Evolutionary conservation across 2,113 vertebrate species (phyloP), one percentile per base, ranked within the genome.

Genomic region (Fulmarus glacialis): DNA sequence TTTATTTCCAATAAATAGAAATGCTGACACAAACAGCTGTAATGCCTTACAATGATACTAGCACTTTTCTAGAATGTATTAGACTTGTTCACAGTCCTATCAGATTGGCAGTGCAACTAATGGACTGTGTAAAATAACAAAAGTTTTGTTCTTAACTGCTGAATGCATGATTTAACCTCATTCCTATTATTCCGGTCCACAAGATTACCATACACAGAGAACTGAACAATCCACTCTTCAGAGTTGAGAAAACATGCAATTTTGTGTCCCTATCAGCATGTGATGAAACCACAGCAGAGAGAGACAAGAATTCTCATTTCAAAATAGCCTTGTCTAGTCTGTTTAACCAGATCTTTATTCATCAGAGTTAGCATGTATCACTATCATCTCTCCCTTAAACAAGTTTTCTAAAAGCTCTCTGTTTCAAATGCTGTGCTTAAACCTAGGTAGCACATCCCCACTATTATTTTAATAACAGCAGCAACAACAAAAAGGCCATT

Each of bases 1-100:
- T 75, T 59, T 72, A 30, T 45, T 80, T 38, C 52, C n/a, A 66
- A 4, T 23, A 34, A 87, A n/a, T 10, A 30, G 56, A 34, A 83
- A 63, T 2, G 3, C 11, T n/a, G n/a, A 42, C 8, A 18, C 21
- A 29, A 20, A 1, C 11, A 4, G 2, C 10, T 4, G 27, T 19
- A 13, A 13, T 29, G 36, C 36, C 30, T 26, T 23, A 34, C 45
- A 38, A 7, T 1, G 13, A 21, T 5, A 43, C 15, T 11, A 32
- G 45, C 26, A 5, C 8, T 40, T 24, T 30, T 56, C 34, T 17
- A 48, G 45, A 56, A 24, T 2, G 3, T 29, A 3, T 26, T 16
- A 64, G 42, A 23, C 21, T 43, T 34, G 24, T 43, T 30, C 48
- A 19, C 26, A 22, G 17, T 14, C 32, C 24, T 50, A 13, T 8